Evolutionary conservation across 2,113 vertebrate genomes (phyloP).

Genomic region (Lagopus muta): DNA sequence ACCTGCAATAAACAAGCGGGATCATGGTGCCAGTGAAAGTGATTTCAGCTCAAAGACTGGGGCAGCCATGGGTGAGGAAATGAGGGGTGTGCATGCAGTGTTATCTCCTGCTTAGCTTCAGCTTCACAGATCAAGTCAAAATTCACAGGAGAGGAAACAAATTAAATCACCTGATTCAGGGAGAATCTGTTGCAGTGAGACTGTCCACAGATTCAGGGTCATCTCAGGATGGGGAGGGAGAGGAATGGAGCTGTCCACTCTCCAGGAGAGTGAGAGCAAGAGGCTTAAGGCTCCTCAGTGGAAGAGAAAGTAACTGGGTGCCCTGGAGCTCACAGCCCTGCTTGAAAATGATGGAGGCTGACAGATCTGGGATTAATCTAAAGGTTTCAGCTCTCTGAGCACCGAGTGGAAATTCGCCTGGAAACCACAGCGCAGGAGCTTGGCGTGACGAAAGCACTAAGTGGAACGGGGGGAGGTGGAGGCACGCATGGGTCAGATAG

Average conservation of each 20-base stretch:
- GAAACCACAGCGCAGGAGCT: conserved; percentile 50
- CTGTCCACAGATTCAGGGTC: conserved; percentile 22
- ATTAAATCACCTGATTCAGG: not conserved
- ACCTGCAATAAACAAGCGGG: not conserved
- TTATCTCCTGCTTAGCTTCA: not conserved
- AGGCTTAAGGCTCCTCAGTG: conserved; percentile 30
- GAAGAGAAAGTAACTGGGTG: not conserved
- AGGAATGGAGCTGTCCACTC: conserved; percentile 18
- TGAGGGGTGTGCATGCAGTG: not conserved
- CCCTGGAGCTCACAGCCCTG: conserved; percentile 42
- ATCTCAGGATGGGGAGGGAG: conserved; percentile 33
- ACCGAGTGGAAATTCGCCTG: conserved; percentile 72
- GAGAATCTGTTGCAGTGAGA: not conserved
- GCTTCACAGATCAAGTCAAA: not conserved
- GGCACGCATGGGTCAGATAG: not conserved
- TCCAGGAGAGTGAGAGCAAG: conserved; percentile 25
- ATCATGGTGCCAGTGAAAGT: not conserved
- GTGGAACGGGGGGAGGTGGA: not conserved
- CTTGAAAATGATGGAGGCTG: conserved; percentile 69
- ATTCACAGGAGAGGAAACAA: not conserved
- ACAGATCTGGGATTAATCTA: conserved; percentile 75
- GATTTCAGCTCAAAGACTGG: not conserved
- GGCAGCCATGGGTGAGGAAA: not conserved
- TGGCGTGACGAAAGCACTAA: conserved; percentile 31
- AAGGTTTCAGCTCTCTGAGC: conserved; percentile 71